Conservation (phyloP, 2,888 invertebrate genomes). For the Trichopria drosophilae region DNA sequence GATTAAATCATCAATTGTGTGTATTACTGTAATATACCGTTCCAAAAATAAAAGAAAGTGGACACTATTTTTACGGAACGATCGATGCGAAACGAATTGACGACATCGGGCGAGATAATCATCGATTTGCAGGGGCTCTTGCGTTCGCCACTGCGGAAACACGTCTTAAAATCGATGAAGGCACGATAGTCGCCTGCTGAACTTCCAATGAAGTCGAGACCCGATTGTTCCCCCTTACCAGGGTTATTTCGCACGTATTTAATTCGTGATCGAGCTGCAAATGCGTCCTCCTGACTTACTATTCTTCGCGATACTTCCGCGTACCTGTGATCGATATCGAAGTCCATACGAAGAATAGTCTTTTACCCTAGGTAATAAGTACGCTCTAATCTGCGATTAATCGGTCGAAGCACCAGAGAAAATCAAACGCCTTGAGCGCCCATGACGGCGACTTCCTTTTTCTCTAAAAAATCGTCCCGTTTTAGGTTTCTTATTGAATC, state of each 20-base stretch:
- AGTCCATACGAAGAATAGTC: not conserved
- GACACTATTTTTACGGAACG: too few relatives aligned
- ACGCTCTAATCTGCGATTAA: conserved; percentile 50
- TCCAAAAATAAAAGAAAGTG: too few relatives aligned
- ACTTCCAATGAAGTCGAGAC: conserved; percentile 30
- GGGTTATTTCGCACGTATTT: conserved; percentile 53
- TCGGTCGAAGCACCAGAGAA: conserved; percentile 39
- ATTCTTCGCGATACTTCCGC: conserved; percentile 54
- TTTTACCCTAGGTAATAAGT: too few relatives aligned
- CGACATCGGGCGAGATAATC: not conserved
- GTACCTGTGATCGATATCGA: conserved; percentile 51
- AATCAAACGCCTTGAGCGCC: conserved; percentile 34
- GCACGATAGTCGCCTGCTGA: conserved; percentile 28
- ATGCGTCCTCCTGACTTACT: conserved; percentile 47
- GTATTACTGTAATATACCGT: too few relatives aligned
- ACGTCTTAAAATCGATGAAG: conserved; percentile 26
- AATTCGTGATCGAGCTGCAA: conserved; percentile 51
- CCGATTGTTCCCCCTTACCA: conserved; percentile 7
- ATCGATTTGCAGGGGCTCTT: conserved; percentile 7
- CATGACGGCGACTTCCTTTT: too few relatives aligned
- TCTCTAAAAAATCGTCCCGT: too few relatives aligned
- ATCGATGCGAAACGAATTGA: too few relatives aligned
- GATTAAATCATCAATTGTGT: too few relatives aligned
- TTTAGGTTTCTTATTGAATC: too few relatives aligned
- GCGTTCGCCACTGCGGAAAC: conserved; percentile 21